phyloP scores from a whole-genome alignment of 2,113 vertebrate species.

The Semicossyphus pulcher region DNA sequence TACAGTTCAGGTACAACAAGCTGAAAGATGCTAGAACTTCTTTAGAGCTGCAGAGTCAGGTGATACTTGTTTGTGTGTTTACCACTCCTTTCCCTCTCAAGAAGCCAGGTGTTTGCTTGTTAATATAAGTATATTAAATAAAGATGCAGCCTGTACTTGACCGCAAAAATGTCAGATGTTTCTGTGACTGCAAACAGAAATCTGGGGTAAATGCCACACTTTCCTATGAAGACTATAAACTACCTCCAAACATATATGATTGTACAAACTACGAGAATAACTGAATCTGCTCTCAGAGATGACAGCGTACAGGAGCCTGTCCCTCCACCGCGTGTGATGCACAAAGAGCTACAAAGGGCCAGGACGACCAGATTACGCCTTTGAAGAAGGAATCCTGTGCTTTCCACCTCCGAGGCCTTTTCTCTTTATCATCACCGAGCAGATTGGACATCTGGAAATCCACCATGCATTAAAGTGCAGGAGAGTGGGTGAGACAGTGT shows the following conservation, averaged over 20 bases:
- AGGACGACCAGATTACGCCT: not conserved
- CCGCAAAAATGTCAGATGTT: not conserved
- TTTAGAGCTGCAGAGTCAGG: not conserved
- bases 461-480: conserved; percentile 35
- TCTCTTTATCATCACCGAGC: conserved; percentile 44
- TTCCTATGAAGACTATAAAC: not conserved
- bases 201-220: not conserved
- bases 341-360: conserved; percentile 29
- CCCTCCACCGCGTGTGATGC: not conserved
- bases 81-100: not conserved
- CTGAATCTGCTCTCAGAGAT: not conserved
- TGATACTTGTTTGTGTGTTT: not conserved
- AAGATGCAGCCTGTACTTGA: not conserved
- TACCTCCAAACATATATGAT: not conserved
- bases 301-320: not conserved
- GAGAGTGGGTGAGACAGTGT: conserved; percentile 13
- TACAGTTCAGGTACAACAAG: not conserved
- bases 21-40: not conserved
- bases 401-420: conserved; percentile 51
- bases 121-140: conserved; percentile 4
- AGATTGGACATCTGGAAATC: conserved; percentile 48
- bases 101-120: not conserved
- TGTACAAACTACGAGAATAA: not conserved
- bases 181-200: not conserved
- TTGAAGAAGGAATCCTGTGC: conserved; percentile 23